Conservation (phyloP, 2,797 vertebrate species). For the Xerus rutilus region DNA sequence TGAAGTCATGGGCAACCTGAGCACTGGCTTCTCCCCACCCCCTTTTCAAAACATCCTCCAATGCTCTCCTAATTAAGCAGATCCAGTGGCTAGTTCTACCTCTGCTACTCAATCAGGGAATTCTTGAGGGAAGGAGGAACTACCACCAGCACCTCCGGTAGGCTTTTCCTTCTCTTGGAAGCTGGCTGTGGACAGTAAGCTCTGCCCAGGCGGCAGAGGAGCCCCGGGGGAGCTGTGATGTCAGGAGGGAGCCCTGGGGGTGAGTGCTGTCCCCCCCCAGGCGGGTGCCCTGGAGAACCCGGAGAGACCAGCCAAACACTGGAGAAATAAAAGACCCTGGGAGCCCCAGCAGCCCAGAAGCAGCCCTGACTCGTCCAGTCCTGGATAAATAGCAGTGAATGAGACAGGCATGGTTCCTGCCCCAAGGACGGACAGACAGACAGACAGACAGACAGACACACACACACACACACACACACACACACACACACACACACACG, state of each 20-base stretch:
- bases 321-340: neutral
- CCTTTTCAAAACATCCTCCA: neutral
- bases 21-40: neutral
- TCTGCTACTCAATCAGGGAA: neutral
- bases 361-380: neutral
- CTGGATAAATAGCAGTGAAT: neutral
- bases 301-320: neutral
- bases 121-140: neutral
- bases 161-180: slow-evolving; percentile 34
- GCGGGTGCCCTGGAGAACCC: neutral
- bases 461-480: neutral
- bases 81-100: neutral
- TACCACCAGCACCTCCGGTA: too few species aligned
- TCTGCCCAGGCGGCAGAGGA: neutral
- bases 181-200: neutral
- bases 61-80: slow-evolving; percentile 50
- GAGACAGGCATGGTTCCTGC: neutral
- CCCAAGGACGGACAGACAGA: neutral
- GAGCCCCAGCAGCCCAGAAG: neutral
- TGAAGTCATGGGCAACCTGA: neutral
- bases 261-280: neutral
- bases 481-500: neutral
- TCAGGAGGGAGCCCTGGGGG: neutral
- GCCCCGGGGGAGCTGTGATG: neutral
- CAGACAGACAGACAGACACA: too few species aligned